Conservation (phyloP, 1,140 invertebrate species). For the Arctopsyche grandis region DNA sequence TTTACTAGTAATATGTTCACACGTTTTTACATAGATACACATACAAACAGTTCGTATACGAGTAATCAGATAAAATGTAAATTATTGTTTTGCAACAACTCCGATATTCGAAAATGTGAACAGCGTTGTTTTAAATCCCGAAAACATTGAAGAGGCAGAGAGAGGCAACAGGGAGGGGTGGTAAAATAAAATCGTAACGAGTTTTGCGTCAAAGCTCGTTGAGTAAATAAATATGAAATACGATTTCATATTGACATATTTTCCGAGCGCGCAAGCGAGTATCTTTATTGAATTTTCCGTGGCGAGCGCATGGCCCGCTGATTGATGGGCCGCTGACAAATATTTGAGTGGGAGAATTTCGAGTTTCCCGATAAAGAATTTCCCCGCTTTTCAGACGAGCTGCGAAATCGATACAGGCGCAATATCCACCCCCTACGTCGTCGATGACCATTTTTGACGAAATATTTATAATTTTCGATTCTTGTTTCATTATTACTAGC, state of each 20-base stretch:
- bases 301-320: neutral
- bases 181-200: neutral
- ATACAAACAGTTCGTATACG: too few species aligned
- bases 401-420: too few species aligned
- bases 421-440: too few species aligned
- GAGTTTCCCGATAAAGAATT: too few species aligned
- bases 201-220: neutral
- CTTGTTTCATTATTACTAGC: too few species aligned
- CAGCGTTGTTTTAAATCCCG: neutral
- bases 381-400: too few species aligned
- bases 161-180: neutral
- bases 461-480: too few species aligned
- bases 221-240: neutral
- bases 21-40: too few species aligned
- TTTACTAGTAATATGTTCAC: too few species aligned
- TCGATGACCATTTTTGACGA: too few species aligned
- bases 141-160: neutral
- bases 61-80: too few species aligned
- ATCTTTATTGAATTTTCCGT: constrained; percentile 15
- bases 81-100: neutral
- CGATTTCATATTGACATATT: constrained; percentile 16
- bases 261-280: neutral
- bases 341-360: neutral
- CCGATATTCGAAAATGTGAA: neutral
- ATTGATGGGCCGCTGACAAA: neutral